These are phyloP conservation scores for Itoplectis maculator DNA, from an alignment of 2,888 invertebrate genomes.

Conservation along the genomic window DNA sequence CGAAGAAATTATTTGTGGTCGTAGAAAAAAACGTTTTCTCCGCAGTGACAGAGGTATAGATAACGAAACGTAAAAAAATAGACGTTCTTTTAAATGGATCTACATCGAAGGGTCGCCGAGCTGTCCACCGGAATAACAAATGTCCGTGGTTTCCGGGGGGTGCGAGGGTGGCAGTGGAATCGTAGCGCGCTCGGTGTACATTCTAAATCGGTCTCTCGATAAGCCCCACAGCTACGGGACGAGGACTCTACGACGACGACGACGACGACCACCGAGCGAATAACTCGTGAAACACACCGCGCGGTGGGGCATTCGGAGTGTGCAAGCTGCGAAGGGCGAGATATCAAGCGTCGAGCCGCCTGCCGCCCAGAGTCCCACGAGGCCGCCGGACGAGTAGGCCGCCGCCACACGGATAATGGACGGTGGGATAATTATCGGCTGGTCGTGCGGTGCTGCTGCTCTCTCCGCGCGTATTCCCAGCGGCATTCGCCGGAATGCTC, in stretches of 20 bases:
- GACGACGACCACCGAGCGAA: conserved; percentile 27
- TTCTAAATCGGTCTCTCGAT: conserved; percentile 69
- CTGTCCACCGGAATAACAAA: conserved; percentile 24
- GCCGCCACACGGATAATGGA: conserved; percentile 55
- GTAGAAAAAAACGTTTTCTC: too few species aligned
- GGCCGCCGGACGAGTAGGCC: conserved; percentile 53
- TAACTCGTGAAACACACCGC: conserved; percentile 55
- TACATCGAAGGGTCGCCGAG: conserved; percentile 17
- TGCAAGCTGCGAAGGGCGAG: conserved; percentile 44
- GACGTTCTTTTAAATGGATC: neutral
- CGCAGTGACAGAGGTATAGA: neutral
- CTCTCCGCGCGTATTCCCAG: conserved; percentile 56
- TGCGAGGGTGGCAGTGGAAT: conserved; percentile 18
- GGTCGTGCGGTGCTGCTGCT: too few species aligned
- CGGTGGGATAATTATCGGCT: conserved; percentile 58
- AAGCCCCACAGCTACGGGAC: conserved; percentile 51
- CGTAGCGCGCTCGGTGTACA: conserved; percentile 35
- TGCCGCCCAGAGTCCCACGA: conserved; percentile 33
- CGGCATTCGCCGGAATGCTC: conserved; percentile 27
- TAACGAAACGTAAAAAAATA: neutral
- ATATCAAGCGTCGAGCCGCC: conserved; percentile 38
- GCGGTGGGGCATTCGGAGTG: conserved; percentile 33
- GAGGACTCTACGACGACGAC: neutral
- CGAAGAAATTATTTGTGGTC: too few species aligned
- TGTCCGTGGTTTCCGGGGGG: conserved; percentile 9